Base-by-base conservation (phyloP, 2,113 vertebrate species). In the Neolamprologus brichardi region DNA sequence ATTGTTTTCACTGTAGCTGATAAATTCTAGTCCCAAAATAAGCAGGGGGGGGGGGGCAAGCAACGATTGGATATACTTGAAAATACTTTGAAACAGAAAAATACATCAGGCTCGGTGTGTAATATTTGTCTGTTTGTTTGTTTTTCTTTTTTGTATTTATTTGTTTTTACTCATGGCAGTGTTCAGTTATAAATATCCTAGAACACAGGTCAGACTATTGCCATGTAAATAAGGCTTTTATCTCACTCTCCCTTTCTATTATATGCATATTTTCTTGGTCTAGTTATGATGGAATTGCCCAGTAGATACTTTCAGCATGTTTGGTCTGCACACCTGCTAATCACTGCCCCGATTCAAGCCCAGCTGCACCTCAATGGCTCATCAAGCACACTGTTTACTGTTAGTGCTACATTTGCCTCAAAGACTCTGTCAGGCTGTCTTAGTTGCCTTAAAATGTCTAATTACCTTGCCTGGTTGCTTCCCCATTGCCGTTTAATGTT, bases 241-340 rank as follows among this genome's bases (percentile, higher is more conserved):
- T 89, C 44, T 58, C 46, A 14, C 15, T 39, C 2, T 58, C 8
- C 58, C 51, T 75, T 83, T 83, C 1, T 34, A 28, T 58, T 54
- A 64, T 32, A 44, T 78, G 12, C 30, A 37, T 58, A 8, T 80
- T 84, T 86, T 82, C 49, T 11, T 44, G 2, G 10, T 70, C 2
- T 32, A 10, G n/a, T 79, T 54, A 18, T 75, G 18, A 64, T 52
- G 53, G 79, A 89, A 78, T 90, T 94, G 85, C 77, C 85, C 84
- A 84, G 54, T 86, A 75, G 84, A 18, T 83, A 34, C 25, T 62
- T 58, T 85, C 85, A 52, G 37, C 10, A 60, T 79, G 49, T 17
- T 32, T 54, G 52, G 72, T 77, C 72, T 49, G 25, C 32, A 41
- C 83, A 84, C 60, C 81, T 80, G 54, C 46, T 52, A 53, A 81